These are phyloP conservation scores for Meriones unguiculatus DNA, from an alignment of 2,113 vertebrate species.

Conservation along the genomic window DNA sequence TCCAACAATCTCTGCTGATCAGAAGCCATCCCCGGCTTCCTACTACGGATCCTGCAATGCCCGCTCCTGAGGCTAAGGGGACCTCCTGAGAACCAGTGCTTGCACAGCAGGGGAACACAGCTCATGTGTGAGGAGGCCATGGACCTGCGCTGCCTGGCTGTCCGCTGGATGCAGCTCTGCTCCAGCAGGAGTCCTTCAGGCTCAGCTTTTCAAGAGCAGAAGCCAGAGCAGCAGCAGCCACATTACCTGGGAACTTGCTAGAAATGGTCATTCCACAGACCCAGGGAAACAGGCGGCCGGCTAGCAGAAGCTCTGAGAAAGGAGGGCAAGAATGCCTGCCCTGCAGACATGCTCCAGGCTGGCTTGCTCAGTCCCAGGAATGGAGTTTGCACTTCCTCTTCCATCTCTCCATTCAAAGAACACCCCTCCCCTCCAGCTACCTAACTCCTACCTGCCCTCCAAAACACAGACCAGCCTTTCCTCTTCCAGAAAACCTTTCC, in stretches of 20 bases:
- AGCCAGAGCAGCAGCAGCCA: neutral
- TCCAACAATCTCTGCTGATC: neutral
- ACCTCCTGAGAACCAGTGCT: neutral
- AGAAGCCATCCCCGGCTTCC: neutral
- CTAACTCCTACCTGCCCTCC: neutral
- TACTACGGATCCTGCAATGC: accelerated
- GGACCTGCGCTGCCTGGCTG: accelerated
- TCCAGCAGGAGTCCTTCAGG: neutral
- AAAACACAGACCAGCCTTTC: neutral
- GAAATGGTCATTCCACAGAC: neutral
- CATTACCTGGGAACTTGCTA: neutral
- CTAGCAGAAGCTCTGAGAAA: neutral
- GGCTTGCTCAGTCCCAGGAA: neutral
- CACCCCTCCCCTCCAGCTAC: neutral
- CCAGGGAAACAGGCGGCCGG: neutral
- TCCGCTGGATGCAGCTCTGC: neutral
- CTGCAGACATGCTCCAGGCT: neutral
- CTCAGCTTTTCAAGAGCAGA: neutral
- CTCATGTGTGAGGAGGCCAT: accelerated
- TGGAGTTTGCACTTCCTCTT: accelerated
- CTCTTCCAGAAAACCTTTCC: neutral
- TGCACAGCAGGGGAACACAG: too few species aligned
- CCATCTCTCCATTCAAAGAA: accelerated
- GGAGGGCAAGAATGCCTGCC: too few species aligned
- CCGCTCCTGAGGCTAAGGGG: neutral